Percentiles rank a stretch among this genome's conserved stretches.
These are phyloP conservation scores for Meriones psammophilus DNA, from an alignment of 2,797 vertebrate genomes.

Conservation along the genomic window DNA sequence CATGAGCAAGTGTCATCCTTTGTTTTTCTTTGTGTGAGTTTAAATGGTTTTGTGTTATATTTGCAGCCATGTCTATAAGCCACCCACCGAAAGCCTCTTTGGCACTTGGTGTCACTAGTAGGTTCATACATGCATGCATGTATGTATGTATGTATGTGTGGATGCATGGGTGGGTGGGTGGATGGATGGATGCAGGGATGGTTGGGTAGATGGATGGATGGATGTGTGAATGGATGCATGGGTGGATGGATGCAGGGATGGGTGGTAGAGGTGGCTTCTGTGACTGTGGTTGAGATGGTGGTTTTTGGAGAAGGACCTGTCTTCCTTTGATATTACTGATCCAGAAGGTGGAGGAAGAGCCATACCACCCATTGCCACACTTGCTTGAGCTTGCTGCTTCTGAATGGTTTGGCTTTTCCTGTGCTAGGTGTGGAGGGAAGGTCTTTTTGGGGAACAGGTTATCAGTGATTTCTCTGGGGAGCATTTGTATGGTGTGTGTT, in stretches of 20 bases:
- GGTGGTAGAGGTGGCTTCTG: not conserved
- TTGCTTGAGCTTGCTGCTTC: not conserved
- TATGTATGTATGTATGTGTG: not conserved
- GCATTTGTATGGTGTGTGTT: not conserved
- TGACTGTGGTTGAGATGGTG: not conserved
- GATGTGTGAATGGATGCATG: not conserved
- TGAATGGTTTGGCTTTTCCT: not conserved
- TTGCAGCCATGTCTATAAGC: not conserved
- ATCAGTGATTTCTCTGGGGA: not conserved
- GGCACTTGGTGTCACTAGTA: not conserved
- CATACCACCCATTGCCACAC: not conserved
- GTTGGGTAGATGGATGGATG: not conserved
- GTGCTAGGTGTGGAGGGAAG: not conserved
- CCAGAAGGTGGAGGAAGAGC: not conserved
- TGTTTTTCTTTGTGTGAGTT: not conserved
- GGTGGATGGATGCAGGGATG: not conserved
- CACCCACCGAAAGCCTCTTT: too few species aligned
- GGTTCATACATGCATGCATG: not conserved
- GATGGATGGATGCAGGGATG: too few species aligned
- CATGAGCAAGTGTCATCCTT: accelerated
- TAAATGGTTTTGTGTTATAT: not conserved
- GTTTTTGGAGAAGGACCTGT: not conserved
- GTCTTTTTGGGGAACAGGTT: not conserved
- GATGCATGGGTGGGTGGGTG: not conserved
- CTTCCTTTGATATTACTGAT: constrained; percentile 14